Conservation (phyloP, 2,113 vertebrate species). For the Calypte anna region DNA sequence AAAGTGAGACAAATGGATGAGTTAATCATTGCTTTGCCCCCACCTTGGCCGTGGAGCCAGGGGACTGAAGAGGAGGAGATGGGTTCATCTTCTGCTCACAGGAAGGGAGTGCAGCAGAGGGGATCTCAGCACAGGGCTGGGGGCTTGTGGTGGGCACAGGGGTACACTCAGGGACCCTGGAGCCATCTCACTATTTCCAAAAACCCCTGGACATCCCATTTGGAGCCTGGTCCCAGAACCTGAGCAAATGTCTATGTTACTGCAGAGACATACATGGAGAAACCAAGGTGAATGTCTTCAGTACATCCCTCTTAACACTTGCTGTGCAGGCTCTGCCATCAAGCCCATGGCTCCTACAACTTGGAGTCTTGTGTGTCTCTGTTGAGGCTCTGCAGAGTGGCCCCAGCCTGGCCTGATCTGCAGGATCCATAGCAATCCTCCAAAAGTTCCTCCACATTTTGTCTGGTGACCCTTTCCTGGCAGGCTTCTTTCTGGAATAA, state of each 20-base stretch:
- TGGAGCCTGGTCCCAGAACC: background rate
- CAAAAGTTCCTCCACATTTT: background rate
- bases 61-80: background rate
- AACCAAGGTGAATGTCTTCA: background rate
- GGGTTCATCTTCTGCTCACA: background rate
- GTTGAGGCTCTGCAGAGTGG: background rate
- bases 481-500: background rate
- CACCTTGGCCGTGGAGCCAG: background rate
- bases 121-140: background rate
- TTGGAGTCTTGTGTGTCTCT: background rate
- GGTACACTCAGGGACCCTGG: background rate
- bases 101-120: background rate
- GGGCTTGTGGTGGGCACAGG: background rate
- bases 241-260: background rate
- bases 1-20: background rate
- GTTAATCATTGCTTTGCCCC: background rate
- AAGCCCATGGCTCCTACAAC: rapidly evolving
- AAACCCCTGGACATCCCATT: background rate
- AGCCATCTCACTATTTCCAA: background rate
- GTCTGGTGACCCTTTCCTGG: background rate
- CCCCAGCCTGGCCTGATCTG: background rate
- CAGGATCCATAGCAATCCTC: background rate
- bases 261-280: background rate
- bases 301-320: rapidly evolving
- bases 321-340: background rate